These are phyloP conservation scores for Temnothorax curvispinosus DNA, from an alignment of 1,140 invertebrate species.

Conservation along the genomic window DNA sequence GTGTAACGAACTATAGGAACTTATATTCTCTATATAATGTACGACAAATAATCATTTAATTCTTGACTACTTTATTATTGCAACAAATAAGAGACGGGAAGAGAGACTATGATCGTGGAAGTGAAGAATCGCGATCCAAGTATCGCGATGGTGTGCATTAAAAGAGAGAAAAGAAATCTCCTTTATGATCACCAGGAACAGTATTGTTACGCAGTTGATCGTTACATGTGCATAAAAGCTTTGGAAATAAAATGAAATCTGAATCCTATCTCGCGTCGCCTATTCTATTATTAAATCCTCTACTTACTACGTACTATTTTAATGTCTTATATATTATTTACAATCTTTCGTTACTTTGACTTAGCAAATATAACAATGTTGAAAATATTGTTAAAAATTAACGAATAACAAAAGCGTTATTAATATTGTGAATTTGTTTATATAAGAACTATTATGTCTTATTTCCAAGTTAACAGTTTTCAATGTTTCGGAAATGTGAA, in stretches of 20 bases:
- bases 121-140: background rate
- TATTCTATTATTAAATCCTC: conserved; percentile 17
- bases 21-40: conserved; percentile 62
- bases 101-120: conserved; percentile 17
- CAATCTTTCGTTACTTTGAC: background rate
- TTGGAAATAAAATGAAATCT: conserved; percentile 67
- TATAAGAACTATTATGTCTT: background rate
- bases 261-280: conserved; percentile 16
- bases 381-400: background rate
- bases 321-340: background rate
- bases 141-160: background rate
- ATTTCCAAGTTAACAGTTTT: background rate
- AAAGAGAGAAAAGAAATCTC: background rate
- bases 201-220: conserved; percentile 71
- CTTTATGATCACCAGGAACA: conserved; percentile 53
- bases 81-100: conserved; percentile 1
- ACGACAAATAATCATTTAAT: conserved; percentile 43
- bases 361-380: background rate
- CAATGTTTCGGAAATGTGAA: background rate
- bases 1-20: conserved; percentile 55
- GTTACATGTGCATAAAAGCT: conserved; percentile 72
- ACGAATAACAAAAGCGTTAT: background rate
- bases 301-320: background rate
- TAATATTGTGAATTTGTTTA: background rate
- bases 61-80: conserved; percentile 57